Conservation (phyloP, 2,888 invertebrate species). For the Platycheirus rosarum region DNA sequence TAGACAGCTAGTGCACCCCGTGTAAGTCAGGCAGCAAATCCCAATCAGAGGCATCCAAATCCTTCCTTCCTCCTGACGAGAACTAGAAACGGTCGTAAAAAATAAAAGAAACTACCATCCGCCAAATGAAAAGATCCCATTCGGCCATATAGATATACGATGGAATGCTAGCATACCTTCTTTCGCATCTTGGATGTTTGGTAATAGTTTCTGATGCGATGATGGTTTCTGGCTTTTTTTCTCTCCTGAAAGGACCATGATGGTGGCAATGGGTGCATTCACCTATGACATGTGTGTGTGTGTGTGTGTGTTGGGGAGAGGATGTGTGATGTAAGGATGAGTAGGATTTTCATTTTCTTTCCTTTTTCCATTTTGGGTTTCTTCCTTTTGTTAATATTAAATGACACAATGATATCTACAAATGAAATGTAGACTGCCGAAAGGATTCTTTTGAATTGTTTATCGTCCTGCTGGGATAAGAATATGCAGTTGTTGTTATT, state of each 20-base stretch:
- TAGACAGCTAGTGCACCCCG: slow-evolving; percentile 46
- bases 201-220: slow-evolving; percentile 64
- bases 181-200: slow-evolving; percentile 39
- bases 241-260: slow-evolving; percentile 35
- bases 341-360: slow-evolving; percentile 50
- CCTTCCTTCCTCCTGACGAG: slow-evolving; percentile 49
- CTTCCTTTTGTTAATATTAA: slow-evolving; percentile 76
- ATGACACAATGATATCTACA: slow-evolving; percentile 82
- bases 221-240: slow-evolving; percentile 28
- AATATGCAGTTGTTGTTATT: too few relatives aligned
- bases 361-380: slow-evolving; percentile 29
- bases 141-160: slow-evolving; percentile 42
- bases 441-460: slow-evolving; percentile 59
- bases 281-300: slow-evolving; percentile 76
- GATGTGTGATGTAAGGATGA: slow-evolving; percentile 26
- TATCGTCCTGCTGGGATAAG: too few relatives aligned
- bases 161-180: slow-evolving; percentile 39
- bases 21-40: slow-evolving; percentile 65
- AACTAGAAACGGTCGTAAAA: slow-evolving; percentile 43
- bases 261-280: slow-evolving; percentile 80
- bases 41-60: slow-evolving; percentile 56
- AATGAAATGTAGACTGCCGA: slow-evolving; percentile 78
- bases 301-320: slow-evolving; percentile 21
- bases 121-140: slow-evolving; percentile 57
- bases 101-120: slow-evolving; percentile 23